Evolutionary conservation across 1,140 invertebrate species (phyloP).

Genomic region (Uloborus diversus): DNA sequence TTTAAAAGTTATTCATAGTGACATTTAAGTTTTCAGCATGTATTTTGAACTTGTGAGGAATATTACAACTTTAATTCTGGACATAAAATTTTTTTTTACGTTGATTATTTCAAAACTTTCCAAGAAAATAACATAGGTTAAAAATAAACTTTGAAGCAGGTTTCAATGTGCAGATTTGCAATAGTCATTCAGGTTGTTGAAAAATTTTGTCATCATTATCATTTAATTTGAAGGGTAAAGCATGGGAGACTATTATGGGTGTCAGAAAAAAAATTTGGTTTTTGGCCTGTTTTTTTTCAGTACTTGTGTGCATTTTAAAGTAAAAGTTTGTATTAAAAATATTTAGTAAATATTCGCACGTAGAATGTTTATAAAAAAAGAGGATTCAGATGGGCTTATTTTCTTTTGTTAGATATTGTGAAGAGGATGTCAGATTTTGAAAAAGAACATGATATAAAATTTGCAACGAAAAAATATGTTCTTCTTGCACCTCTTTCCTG

Average conservation of each 20-base stretch:
- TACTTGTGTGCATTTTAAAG: neutral
- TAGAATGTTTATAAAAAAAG: neutral
- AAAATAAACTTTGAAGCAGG: too few relatives aligned
- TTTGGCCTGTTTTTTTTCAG: neutral
- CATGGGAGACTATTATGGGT: neutral
- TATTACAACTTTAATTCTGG: too few relatives aligned
- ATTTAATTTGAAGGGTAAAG: neutral
- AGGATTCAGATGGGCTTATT: neutral
- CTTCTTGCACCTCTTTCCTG: slow-evolving; percentile 23
- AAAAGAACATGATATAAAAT: neutral
- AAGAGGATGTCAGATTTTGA: neutral
- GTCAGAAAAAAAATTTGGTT: neutral
- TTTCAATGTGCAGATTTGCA: too few relatives aligned
- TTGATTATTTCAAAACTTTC: too few relatives aligned
- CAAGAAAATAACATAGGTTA: too few relatives aligned
- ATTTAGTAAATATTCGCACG: neutral
- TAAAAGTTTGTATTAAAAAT: neutral
- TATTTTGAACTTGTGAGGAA: too few relatives aligned
- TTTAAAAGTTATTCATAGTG: too few relatives aligned
- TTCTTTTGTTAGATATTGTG: neutral
- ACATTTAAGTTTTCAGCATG: too few relatives aligned
- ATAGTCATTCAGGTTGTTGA: too few relatives aligned
- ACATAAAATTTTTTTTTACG: too few relatives aligned
- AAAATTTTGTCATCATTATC: too few relatives aligned
- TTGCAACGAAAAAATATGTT: neutral